phyloP scores from a whole-genome alignment of 35 echinoderm and acorn worm genomes.

The Stichopus chloronotus region DNA sequence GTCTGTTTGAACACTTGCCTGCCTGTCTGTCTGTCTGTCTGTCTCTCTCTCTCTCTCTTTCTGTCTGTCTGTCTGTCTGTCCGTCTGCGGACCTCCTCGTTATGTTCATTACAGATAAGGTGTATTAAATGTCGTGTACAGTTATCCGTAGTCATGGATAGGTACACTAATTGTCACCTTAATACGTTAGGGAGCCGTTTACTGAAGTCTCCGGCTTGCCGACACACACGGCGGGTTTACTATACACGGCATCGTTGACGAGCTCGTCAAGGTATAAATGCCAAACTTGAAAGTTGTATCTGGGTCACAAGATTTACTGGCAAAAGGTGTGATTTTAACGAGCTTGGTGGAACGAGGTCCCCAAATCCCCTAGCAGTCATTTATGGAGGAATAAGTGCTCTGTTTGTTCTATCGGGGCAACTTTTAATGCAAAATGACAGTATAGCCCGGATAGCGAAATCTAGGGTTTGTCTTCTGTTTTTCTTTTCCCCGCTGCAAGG shows the following conservation, averaged over 20 bases:
- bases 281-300: conserved; percentile 45
- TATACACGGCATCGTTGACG: neutral
- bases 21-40: neutral
- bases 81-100: neutral
- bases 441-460: neutral
- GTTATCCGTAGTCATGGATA: conserved; percentile 28
- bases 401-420: conserved; percentile 45
- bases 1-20: no score
- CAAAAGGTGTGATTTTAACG: conserved; percentile 42
- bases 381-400: conserved; percentile 45
- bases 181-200: conserved; percentile 21
- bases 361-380: conserved; percentile 54
- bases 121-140: neutral
- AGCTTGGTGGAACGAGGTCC: conserved; percentile 17
- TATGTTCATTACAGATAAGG: neutral
- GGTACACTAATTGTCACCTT: conserved; percentile 31
- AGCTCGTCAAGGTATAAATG: conserved; percentile 23
- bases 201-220: conserved; percentile 1
- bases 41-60: neutral
- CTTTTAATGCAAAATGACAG: conserved; percentile 38
- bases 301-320: conserved; percentile 55
- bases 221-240: conserved; percentile 45
- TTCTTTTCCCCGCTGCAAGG: neutral
- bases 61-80: neutral
- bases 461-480: neutral